Evolutionary conservation across 2,888 invertebrate genomes (phyloP), one percentile per base, ranked within the genome.

Genomic region (Octodonta nipae): DNA sequence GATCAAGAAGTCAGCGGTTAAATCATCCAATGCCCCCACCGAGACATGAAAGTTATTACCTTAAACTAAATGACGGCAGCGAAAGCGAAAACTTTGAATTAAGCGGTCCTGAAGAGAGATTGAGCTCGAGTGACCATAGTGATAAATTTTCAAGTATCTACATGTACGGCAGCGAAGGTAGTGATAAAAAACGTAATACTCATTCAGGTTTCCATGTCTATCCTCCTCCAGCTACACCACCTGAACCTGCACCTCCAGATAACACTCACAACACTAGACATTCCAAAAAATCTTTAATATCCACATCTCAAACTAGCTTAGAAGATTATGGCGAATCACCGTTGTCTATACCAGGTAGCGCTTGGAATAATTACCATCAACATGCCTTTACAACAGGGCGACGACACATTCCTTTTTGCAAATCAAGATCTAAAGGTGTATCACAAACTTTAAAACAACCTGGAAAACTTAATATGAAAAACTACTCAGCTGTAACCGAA

Each of bases 401-500:
- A 38, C 64, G 78, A 30, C 73, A 67, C 49, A 63, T 67, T 40
- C 64, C 67, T 41, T 68, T 65, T 51, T 69, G 64, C 49, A 77
- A 72, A 58, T 72, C 68, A 7, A 65, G 77, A 45, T 75, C 76
- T 30, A 76, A 76, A 58, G 75, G 75, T 32, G 71, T 70, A 41
- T 75, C 75, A 45, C 76, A 77, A 56, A 78, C 77, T 15, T 55
- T 78, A 41, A 78, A 78, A 73, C 85, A 87, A 75, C 87, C 88
- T 10, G 88, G 88, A 35, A 87, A 87, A 64, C 64, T 89, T 55
- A 87, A 89, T 58, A 68, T 87, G 69, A 85, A 84, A 61, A 86
- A 87, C 59, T 89, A 81, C 60, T 79, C 83, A 29, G 75, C 86
- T 62, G 86, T 89, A 37, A 85, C 85, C 49, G 86, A 88, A 56